Base-by-base conservation (phyloP, 2,888 invertebrate species). In the Teinopalpus imperialis region DNA sequence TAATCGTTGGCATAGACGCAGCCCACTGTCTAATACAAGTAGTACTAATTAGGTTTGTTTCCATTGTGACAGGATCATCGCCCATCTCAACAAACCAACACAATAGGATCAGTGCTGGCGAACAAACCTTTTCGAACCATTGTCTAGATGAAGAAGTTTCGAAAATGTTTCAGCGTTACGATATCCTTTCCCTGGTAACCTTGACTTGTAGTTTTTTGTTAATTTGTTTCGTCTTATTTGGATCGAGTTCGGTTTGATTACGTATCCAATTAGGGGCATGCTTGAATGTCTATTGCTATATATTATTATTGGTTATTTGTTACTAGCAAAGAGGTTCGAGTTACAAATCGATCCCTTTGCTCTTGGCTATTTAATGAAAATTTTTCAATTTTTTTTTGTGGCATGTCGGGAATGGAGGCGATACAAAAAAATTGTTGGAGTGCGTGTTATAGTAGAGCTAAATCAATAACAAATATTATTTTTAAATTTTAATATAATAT, bases 151-250 rank as follows among this genome's bases (percentile, higher is more conserved):
- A 26, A 16, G 4, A 12, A 9, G n/a, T 43, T 43, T 36, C 43
- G 29, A n/a, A 13, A 43, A 29, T 30, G 10, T 1, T 10, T 2
- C 8, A 26, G 12, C 37, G 24, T 21, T 8, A 7, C 16, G 2
- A 5, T 8, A 35, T n/a, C 32, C 41, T 41, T 32, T 42, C 35
- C 9, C 29, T 13, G 29, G 8, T 7, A 35, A 32, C 43, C 43
- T 43, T 43, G 43, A 36, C 43, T 21, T 8, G 9, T 20, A 3
- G 27, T 20, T 26, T 42, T 42, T 42, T 42, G 26, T 42, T 41
- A 32, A 41, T 41, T 24, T 18, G 10, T 42, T 18, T 26, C 4
- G 24, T 8, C 30, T 1, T 10, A 32, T 42, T 12, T 2, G 41
- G 10, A 43, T 35, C 27, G 34, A 27, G 34, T 27, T 18, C 42